Percentiles rank a stretch among this genome's conserved stretches.
phyloP scores from a whole-genome alignment of 2,113 vertebrate species.

The Malurus elegans region DNA sequence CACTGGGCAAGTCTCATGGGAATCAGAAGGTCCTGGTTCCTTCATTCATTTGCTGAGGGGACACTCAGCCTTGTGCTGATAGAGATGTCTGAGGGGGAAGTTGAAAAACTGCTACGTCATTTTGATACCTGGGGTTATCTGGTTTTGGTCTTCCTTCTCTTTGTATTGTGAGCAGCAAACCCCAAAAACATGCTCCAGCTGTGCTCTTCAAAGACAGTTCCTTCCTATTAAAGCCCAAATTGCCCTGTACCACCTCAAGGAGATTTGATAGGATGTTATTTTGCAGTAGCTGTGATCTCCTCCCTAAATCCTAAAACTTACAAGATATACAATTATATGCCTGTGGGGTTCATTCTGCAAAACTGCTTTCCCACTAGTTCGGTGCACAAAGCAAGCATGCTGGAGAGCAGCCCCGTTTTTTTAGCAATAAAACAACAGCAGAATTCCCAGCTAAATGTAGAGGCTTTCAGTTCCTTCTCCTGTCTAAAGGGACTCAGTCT shows the following conservation, averaged over 20 bases:
- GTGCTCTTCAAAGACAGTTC: neutral
- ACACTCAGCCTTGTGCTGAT: neutral
- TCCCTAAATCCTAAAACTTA: neutral
- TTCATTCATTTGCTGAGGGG: neutral
- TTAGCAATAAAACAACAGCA: neutral
- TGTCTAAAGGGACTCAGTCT: neutral
- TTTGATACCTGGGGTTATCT: neutral
- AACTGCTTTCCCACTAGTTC: neutral
- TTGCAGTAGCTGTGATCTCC: conserved; percentile 3
- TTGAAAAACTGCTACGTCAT: neutral
- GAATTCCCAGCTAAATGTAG: neutral
- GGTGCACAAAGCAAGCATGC: neutral
- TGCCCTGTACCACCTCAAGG: neutral
- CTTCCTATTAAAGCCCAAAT: neutral
- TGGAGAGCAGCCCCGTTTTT: neutral
- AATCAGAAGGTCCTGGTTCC: neutral
- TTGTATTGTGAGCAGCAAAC: neutral
- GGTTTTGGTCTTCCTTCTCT: neutral
- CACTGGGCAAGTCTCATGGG: neutral
- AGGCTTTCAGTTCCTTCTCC: neutral
- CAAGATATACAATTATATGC: neutral
- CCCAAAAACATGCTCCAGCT: neutral
- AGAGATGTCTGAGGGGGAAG: neutral
- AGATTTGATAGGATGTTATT: neutral
- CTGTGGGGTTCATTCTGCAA: neutral